phyloP scores from a whole-genome alignment of 2,888 invertebrate genomes.

The Camptogramma bilineatum region DNA sequence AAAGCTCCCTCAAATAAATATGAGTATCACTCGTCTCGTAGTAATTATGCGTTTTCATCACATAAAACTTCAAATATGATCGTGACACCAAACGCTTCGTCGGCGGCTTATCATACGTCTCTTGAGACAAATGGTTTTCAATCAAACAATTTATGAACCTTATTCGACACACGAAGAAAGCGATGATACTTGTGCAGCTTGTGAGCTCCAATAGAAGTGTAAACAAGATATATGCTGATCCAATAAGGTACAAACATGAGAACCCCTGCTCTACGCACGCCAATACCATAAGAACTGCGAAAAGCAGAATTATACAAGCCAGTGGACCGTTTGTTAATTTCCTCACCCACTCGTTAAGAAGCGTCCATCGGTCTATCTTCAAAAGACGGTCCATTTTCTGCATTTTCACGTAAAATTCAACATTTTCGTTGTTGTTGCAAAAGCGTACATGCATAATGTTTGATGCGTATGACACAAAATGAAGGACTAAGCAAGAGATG shows the following conservation, averaged over 20 bases:
- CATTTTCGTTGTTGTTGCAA: conserved; percentile 55
- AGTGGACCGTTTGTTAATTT: conserved; percentile 46
- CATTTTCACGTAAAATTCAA: conserved; percentile 58
- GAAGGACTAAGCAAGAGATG: conserved; percentile 37
- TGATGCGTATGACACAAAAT: conserved; percentile 46
- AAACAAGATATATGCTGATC: conserved; percentile 48
- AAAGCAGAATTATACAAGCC: conserved; percentile 33
- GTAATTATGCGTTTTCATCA: conserved; percentile 51
- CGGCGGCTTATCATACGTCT: conserved; percentile 36
- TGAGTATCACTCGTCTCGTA: conserved; percentile 54
- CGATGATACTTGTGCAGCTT: conserved; percentile 55
- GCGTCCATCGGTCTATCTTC: conserved; percentile 55
- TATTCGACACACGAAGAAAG: conserved; percentile 59
- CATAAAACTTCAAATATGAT: conserved; percentile 47
- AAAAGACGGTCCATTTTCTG: conserved; percentile 66
- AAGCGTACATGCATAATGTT: conserved; percentile 61
- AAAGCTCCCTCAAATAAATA: conserved; percentile 53
- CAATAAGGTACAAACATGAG: conserved; percentile 37
- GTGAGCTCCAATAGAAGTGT: conserved; percentile 56
- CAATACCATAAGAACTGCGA: conserved; percentile 33
- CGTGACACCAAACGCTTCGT: conserved; percentile 25
- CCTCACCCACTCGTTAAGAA: conserved; percentile 48
- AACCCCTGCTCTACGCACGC: conserved; percentile 28
- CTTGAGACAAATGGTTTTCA: conserved; percentile 54
- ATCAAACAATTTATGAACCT: conserved; percentile 64